These are phyloP conservation scores for Apodemia hepburni DNA, from an alignment of 2,888 invertebrate genomes.

Conservation along the genomic window DNA sequence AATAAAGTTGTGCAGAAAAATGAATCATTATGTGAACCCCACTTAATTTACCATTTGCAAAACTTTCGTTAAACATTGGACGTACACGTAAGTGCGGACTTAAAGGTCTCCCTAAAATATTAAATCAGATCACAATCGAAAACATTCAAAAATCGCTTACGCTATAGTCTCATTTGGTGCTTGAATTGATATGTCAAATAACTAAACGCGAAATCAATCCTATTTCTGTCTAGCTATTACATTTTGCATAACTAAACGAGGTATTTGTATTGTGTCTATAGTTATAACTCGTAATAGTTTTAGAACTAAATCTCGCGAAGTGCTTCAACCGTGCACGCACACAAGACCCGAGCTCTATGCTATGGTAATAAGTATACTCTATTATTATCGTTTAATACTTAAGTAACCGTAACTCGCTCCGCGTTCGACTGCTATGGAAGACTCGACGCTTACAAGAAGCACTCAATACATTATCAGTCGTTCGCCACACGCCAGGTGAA, in stretches of 20 bases:
- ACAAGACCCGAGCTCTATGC: constrained; percentile 60
- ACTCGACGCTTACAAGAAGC: constrained; percentile 77
- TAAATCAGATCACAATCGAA: constrained; percentile 56
- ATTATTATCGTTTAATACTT: constrained; percentile 79
- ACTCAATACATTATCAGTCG: constrained; percentile 72
- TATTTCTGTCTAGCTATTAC: constrained; percentile 69
- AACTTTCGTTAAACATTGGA: too few relatives aligned
- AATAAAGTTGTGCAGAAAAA: too few relatives aligned
- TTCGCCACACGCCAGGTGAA: constrained; percentile 60
- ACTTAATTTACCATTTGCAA: too few relatives aligned
- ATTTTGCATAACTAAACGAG: constrained; percentile 73
- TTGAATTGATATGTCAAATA: constrained; percentile 77
- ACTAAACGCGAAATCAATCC: constrained; percentile 71
- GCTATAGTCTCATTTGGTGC: constrained; percentile 73
- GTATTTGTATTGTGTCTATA: constrained; percentile 74
- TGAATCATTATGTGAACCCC: too few relatives aligned
- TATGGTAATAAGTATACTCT: constrained; percentile 67
- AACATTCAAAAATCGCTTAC: constrained; percentile 65
- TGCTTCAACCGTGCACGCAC: constrained; percentile 50
- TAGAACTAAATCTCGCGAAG: constrained; percentile 60
- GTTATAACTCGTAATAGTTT: constrained; percentile 36
- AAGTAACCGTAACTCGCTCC: constrained; percentile 66
- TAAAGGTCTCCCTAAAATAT: constrained; percentile 33
- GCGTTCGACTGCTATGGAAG: constrained; percentile 79
- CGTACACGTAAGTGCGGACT: too few relatives aligned